These are phyloP conservation scores for Eupithecia tripunctaria DNA, from an alignment of 2,888 invertebrate species.

Conservation along the genomic window DNA sequence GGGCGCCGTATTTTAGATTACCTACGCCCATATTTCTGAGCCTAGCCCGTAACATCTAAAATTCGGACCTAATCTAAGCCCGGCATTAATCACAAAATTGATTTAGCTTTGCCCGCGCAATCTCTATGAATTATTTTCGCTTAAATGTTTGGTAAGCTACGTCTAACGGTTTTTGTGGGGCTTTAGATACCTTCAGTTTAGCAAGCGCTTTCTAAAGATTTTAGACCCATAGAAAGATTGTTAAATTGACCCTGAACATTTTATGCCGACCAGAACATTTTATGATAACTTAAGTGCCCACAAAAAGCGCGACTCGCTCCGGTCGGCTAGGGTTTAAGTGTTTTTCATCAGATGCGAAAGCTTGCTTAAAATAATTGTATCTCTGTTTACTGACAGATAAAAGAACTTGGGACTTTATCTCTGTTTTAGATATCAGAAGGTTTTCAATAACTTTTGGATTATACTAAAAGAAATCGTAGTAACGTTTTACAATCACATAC, in stretches of 20 bases:
- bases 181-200: too few species aligned
- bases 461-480: neutral
- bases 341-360: slow-evolving; percentile 32
- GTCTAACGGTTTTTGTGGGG: slow-evolving; percentile 33
- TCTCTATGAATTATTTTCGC: slow-evolving; percentile 37
- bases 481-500: neutral
- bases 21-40: slow-evolving; percentile 26
- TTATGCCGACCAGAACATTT: slow-evolving; percentile 23
- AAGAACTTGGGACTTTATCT: neutral
- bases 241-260: slow-evolving; percentile 26
- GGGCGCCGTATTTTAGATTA: slow-evolving; percentile 15
- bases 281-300: slow-evolving; percentile 31
- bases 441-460: neutral
- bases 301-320: slow-evolving; percentile 20
- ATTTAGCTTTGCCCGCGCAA: slow-evolving; percentile 33
- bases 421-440: neutral
- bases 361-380: slow-evolving; percentile 7
- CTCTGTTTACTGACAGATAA: neutral
- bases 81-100: slow-evolving; percentile 38
- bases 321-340: slow-evolving; percentile 27
- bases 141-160: slow-evolving; percentile 27
- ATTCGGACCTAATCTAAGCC: slow-evolving; percentile 27
- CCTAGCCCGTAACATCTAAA: slow-evolving; percentile 18
- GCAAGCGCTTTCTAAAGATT: too few species aligned
- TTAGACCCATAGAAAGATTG: too few species aligned